Conservation (phyloP, 2,797 vertebrate species). For the Oreochromis mossambicus region DNA sequence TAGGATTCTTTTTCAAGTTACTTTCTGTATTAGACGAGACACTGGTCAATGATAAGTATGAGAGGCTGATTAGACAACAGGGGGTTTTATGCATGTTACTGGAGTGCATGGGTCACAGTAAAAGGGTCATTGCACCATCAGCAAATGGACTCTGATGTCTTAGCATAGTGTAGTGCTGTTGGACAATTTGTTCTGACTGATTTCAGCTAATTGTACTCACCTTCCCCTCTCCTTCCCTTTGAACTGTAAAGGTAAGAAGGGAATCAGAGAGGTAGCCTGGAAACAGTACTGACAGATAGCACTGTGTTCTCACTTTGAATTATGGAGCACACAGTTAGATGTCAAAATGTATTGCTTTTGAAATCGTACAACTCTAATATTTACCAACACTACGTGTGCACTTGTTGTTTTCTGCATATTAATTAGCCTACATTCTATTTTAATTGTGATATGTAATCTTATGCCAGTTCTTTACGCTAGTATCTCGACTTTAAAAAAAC, state of each 20-base stretch:
- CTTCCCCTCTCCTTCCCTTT: slow-evolving; percentile 75
- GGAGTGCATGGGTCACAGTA: slow-evolving; percentile 27
- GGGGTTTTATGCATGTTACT: slow-evolving; percentile 35
- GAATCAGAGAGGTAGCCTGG: slow-evolving; percentile 47
- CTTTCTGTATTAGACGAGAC: slow-evolving; percentile 52
- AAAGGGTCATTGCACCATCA: slow-evolving; percentile 46
- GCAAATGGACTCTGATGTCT: slow-evolving; percentile 60
- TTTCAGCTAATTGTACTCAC: slow-evolving; percentile 73
- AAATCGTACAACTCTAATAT: slow-evolving; percentile 57
- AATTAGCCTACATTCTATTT: slow-evolving; percentile 26
- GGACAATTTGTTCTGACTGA: slow-evolving; percentile 77
- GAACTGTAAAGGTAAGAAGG: slow-evolving; percentile 70
- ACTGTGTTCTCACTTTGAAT: slow-evolving; percentile 72
- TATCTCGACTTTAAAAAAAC: background rate
- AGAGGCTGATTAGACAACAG: slow-evolving; percentile 46
- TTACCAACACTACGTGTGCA: slow-evolving; percentile 49
- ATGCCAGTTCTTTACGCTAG: background rate
- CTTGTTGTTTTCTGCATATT: slow-evolving; percentile 52
- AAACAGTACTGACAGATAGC: slow-evolving; percentile 70
- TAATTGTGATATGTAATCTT: slow-evolving; percentile 10
- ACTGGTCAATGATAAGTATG: slow-evolving; percentile 47
- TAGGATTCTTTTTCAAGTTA: slow-evolving; percentile 62
- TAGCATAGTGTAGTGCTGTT: slow-evolving; percentile 42
- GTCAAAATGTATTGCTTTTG: slow-evolving; percentile 58
- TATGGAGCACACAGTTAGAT: slow-evolving; percentile 63